Percentiles rank a stretch among this genome's conserved stretches.
Conservation (phyloP, 2,888 invertebrate genomes). For the Morinoia aosen region DNA sequence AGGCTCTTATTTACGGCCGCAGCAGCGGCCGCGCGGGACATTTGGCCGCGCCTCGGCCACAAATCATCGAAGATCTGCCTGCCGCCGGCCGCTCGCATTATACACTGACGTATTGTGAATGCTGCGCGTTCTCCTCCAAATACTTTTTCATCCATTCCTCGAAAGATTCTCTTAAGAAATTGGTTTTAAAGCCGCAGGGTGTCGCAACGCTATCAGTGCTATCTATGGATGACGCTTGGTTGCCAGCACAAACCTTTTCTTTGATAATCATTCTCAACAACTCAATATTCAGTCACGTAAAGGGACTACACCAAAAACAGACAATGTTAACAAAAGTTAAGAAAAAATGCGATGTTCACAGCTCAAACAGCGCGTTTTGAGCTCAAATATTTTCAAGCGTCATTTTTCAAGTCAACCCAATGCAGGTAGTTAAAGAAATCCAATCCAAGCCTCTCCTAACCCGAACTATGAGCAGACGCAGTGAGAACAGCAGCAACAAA, state of each 20-base stretch:
- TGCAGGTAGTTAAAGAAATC: no score
- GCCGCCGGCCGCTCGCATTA: neutral
- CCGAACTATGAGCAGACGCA: no score
- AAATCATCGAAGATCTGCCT: slow-evolving; percentile 28
- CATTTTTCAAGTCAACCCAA: no score
- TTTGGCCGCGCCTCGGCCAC: slow-evolving; percentile 31
- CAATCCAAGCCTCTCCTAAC: no score
- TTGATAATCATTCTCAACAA: neutral
- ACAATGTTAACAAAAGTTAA: neutral
- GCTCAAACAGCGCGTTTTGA: neutral
- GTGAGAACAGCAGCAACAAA: no score
- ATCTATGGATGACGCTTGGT: neutral
- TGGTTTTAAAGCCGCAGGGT: neutral
- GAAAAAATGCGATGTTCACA: neutral
- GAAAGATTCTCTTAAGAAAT: neutral
- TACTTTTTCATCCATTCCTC: neutral
- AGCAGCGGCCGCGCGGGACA: slow-evolving; percentile 33
- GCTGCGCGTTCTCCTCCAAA: neutral
- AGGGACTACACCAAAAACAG: no score
- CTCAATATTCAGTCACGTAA: no score
- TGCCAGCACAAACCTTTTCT: neutral
- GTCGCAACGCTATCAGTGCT: neutral
- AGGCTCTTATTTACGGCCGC: slow-evolving; percentile 38
- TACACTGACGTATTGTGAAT: slow-evolving; percentile 22
- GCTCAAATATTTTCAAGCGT: neutral